phyloP scores from a whole-genome alignment of 2,113 vertebrate genomes.

The Coreoperca whiteheadi region DNA sequence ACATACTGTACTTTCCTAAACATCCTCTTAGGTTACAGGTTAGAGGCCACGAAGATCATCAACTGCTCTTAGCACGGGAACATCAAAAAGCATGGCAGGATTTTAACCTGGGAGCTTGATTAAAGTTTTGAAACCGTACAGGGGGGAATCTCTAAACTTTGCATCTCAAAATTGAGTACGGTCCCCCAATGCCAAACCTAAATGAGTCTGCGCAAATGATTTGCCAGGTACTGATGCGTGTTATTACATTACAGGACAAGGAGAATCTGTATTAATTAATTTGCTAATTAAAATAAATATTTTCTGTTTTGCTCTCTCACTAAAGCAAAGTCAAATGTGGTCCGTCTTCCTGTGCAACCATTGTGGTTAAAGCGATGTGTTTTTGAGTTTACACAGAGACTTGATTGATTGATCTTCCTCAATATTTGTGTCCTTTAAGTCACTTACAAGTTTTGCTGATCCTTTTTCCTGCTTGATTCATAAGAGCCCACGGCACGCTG shows the following conservation, averaged over 20 bases:
- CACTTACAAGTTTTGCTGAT: slow-evolving; percentile 12
- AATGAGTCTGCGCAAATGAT: slow-evolving; percentile 57
- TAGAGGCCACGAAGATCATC: neutral
- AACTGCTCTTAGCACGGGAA: neutral
- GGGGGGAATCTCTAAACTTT: slow-evolving; percentile 47
- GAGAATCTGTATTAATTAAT: slow-evolving; percentile 46
- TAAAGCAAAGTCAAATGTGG: slow-evolving; percentile 3
- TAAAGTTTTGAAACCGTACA: slow-evolving; percentile 50
- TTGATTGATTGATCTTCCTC: neutral
- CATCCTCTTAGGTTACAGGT: slow-evolving; percentile 27
- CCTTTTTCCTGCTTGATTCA: slow-evolving; percentile 4
- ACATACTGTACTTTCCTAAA: slow-evolving; percentile 10
- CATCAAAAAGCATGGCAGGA: slow-evolving; percentile 15
- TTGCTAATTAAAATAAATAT: slow-evolving; percentile 46
- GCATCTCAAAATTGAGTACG: slow-evolving; percentile 44
- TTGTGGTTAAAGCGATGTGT: neutral
- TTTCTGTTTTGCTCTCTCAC: neutral
- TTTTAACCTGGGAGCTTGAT: slow-evolving; percentile 50
- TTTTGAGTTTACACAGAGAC: neutral
- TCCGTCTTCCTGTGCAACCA: neutral
- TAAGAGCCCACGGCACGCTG: neutral
- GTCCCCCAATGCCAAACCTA: slow-evolving; percentile 30
- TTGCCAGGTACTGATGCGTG: slow-evolving; percentile 68
- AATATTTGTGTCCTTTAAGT: neutral
- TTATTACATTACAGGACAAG: slow-evolving; percentile 68